Conservation (phyloP, 1,140 invertebrate species). For the Tachypleus tridentatus region DNA sequence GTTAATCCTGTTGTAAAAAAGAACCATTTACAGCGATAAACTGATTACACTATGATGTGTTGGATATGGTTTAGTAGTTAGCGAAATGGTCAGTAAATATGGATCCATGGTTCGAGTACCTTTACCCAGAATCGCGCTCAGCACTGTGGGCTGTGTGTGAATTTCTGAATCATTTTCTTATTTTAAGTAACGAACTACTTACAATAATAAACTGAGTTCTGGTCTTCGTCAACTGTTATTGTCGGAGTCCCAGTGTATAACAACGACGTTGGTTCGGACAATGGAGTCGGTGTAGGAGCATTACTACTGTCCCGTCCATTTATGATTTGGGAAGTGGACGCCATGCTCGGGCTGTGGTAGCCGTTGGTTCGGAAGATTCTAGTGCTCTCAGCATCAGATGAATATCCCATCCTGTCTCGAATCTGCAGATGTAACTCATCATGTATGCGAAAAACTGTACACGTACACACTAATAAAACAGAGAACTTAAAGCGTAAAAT, state of each 20-base stretch:
- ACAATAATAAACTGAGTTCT: no score
- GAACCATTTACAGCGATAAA: no score
- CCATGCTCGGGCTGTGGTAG: conserved; percentile 9
- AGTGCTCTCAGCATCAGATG: not conserved
- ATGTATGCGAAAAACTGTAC: no score
- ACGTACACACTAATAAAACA: no score
- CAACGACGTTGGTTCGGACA: conserved; percentile 9
- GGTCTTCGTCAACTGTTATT: not conserved
- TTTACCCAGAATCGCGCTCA: not conserved
- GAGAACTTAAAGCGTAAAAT: no score
- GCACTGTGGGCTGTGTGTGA: no score
- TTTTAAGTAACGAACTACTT: no score
- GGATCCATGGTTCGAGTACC: not conserved
- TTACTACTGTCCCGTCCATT: conserved; percentile 13
- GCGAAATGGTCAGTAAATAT: no score
- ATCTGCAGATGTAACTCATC: not conserved
- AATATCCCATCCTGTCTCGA: not conserved
- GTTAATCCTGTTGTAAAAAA: no score
- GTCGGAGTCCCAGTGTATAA: conserved; percentile 17
- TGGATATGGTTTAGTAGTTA: no score
- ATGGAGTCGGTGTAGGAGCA: conserved; percentile 13
- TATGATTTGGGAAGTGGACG: conserved; percentile 6
- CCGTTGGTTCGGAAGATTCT: conserved; percentile 10
- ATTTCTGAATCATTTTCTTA: no score
- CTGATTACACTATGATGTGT: no score